phyloP scores from a whole-genome alignment of 1,140 invertebrate genomes.

The Pollicipes pollicipes region DNA sequence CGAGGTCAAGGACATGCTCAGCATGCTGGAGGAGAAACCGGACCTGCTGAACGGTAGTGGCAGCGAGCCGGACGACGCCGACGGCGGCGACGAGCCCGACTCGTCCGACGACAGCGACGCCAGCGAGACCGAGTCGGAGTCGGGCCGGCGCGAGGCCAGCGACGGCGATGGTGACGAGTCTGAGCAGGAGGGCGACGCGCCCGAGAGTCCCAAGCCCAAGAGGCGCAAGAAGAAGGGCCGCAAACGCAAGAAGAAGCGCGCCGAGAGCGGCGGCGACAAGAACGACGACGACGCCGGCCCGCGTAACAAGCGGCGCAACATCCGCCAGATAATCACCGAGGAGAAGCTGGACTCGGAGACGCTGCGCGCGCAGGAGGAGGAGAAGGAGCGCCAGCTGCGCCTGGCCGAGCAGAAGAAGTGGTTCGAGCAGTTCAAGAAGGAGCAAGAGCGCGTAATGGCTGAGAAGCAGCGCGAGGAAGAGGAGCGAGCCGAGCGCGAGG shows the following conservation, averaged over 20 bases:
- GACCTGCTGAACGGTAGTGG: not conserved
- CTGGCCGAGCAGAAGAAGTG: constrained; percentile 44
- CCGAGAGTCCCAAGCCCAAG: constrained; percentile 7
- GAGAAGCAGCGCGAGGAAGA: constrained; percentile 17
- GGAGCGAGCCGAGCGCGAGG: constrained; percentile 4
- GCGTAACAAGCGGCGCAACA: constrained; percentile 54
- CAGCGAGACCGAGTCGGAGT: constrained; percentile 9
- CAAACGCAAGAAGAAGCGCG: not conserved
- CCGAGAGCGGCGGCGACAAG: not conserved
- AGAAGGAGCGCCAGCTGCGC: constrained; percentile 51
- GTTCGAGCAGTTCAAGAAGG: constrained; percentile 78
- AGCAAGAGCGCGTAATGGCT: constrained; percentile 37
- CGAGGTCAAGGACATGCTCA: constrained; percentile 6
- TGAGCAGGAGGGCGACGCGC: not conserved
- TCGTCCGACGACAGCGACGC: not conserved
- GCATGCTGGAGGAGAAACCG: constrained; percentile 3
- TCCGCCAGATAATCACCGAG: constrained; percentile 79
- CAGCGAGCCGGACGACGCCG: constrained; percentile 7
- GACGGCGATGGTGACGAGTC: not conserved
- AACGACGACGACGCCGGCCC: not conserved
- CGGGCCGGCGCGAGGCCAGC: not conserved
- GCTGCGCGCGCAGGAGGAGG: constrained; percentile 74
- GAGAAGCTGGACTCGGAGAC: constrained; percentile 79
- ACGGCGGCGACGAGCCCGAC: constrained; percentile 5
- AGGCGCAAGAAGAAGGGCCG: constrained; percentile 11